phyloP scores from a whole-genome alignment of 2,113 vertebrate genomes.

The Forbesichthys papilliferus region DNA sequence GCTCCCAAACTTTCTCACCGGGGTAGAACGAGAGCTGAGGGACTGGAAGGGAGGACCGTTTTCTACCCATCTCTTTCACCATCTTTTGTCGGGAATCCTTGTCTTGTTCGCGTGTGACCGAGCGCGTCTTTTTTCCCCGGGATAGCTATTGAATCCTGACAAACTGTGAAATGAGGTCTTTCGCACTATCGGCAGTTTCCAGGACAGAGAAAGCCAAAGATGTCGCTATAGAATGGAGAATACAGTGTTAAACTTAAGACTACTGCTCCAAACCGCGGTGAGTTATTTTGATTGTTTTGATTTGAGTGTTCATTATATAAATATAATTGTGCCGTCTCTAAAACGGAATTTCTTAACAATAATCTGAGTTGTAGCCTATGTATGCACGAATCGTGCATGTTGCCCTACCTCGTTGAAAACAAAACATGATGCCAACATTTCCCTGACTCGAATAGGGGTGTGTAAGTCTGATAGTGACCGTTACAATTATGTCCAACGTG shows the following conservation, averaged over 20 bases:
- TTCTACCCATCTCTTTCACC: slow-evolving; percentile 15
- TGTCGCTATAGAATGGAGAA: slow-evolving; percentile 61
- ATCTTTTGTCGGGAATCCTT: slow-evolving; percentile 31
- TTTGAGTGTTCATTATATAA: background rate
- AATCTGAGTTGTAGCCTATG: too few species aligned
- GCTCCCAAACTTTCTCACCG: slow-evolving; percentile 66
- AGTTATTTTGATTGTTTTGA: slow-evolving; percentile 49
- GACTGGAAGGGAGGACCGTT: background rate
- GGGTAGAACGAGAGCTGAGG: slow-evolving; percentile 34
- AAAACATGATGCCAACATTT: background rate
- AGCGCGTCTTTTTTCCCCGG: slow-evolving; percentile 13
- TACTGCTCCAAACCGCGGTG: slow-evolving; percentile 66
- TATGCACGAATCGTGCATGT: background rate
- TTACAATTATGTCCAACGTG: too few species aligned
- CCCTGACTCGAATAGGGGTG: slow-evolving; percentile 5
- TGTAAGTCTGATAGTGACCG: too few species aligned
- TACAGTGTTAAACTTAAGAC: slow-evolving; percentile 64
- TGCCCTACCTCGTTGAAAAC: background rate
- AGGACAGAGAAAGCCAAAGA: slow-evolving; percentile 25
- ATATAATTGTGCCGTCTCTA: too few species aligned
- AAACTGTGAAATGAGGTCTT: slow-evolving; percentile 61
- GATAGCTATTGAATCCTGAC: slow-evolving; percentile 27
- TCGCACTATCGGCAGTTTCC: slow-evolving; percentile 5
- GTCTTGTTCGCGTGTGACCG: slow-evolving; percentile 23
- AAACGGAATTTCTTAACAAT: background rate